These are phyloP conservation scores for Epistrophe grossulariae DNA, from an alignment of 2,888 invertebrate species.

Conservation along the genomic window DNA sequence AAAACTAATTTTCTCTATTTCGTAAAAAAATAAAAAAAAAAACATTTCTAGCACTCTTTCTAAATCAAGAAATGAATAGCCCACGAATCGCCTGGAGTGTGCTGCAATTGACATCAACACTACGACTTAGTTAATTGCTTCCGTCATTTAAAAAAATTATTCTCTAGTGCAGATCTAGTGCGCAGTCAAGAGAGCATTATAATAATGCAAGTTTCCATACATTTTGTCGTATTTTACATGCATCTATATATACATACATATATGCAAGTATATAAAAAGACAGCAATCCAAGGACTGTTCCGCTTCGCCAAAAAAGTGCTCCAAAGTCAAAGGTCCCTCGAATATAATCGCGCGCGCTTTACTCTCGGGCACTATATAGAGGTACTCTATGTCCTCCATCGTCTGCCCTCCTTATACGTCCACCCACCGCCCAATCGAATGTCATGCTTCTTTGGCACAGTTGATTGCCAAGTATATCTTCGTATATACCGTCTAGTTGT, in stretches of 20 bases:
- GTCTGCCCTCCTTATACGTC: conserved; percentile 28
- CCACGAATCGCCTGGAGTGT: conserved; percentile 60
- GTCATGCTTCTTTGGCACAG: conserved; percentile 59
- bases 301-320: conserved; percentile 59
- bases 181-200: conserved; percentile 39
- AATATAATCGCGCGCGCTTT: conserved; percentile 60
- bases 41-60: neutral
- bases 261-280: conserved; percentile 12
- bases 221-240: conserved; percentile 25
- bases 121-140: conserved; percentile 68
- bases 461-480: conserved; percentile 72
- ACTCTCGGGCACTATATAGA: conserved; percentile 41
- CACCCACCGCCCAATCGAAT: conserved; percentile 64
- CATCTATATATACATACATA: neutral
- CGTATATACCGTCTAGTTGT: conserved; percentile 57
- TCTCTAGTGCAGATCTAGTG: conserved; percentile 51
- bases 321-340: conserved; percentile 70
- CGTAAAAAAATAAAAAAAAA: conserved; percentile 4
- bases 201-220: conserved; percentile 18
- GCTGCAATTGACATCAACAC: conserved; percentile 68
- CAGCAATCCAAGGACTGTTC: conserved; percentile 55
- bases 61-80: conserved; percentile 39
- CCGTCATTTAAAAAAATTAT: conserved; percentile 71
- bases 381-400: conserved; percentile 15
- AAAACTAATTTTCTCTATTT: neutral